phyloP scores from a whole-genome alignment of 2,888 invertebrate species.

The Drosophila prolongata region DNA sequence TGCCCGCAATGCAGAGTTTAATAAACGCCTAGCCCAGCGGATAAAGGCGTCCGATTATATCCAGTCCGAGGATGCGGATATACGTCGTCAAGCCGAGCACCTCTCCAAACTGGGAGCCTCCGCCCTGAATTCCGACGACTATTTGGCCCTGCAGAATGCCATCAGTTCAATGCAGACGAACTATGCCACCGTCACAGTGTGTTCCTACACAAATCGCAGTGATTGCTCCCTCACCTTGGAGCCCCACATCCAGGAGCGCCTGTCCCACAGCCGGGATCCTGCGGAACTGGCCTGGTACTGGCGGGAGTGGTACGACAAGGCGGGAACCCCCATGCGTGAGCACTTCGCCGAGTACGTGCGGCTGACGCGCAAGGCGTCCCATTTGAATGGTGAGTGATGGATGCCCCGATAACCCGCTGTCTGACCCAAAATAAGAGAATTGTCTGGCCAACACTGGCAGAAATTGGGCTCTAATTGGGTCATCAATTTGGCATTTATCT shows the following conservation, averaged over 20 bases:
- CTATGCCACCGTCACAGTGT: conserved; percentile 91
- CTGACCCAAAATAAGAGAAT: conserved; percentile 12
- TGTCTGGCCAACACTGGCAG: neutral
- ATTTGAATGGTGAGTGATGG: conserved; percentile 87
- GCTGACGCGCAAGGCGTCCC: conserved; percentile 89
- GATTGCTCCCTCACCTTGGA: conserved; percentile 90
- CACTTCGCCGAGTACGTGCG: conserved; percentile 89
- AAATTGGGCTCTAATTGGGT: conserved; percentile 10
- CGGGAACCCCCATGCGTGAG: conserved; percentile 87
- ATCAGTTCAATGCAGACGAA: conserved; percentile 90
- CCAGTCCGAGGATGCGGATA: conserved; percentile 87
- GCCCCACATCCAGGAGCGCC: conserved; percentile 87
- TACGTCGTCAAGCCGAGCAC: conserved; percentile 90
- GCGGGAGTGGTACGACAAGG: conserved; percentile 91
- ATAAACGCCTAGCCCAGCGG: conserved; percentile 78
- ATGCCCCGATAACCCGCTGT: conserved; percentile 31
- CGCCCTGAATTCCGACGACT: conserved; percentile 89
- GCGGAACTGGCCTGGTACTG: conserved; percentile 91
- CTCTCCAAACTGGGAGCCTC: conserved; percentile 89
- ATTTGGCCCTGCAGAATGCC: conserved; percentile 87
- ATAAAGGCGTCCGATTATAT: conserved; percentile 87
- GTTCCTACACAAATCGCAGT: conserved; percentile 87
- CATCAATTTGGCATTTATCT: neutral
- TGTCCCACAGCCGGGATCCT: conserved; percentile 89
- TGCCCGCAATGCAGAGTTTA: conserved; percentile 70